Base-by-base conservation (phyloP, 2,113 vertebrate species). In the Apodemus speciosus region DNA sequence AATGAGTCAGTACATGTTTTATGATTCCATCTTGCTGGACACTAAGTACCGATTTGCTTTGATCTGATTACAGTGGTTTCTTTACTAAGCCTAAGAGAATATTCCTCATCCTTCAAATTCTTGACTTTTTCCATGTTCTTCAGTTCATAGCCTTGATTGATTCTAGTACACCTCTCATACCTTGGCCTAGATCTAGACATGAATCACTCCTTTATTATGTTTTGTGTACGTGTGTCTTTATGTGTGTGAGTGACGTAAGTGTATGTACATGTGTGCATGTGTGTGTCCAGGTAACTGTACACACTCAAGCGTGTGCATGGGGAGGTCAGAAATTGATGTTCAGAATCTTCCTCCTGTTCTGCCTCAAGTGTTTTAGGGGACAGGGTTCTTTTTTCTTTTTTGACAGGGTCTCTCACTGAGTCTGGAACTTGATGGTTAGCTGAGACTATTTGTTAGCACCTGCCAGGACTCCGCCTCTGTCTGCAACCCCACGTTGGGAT, bases 161-260 rank as follows among this genome's bases (percentile, higher is more conserved):
- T 53, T 90, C 53, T 93, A 85, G 58, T 30, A 76, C 72, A 43
- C 23, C 16, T 90, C 69, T 95, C 43, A 79, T 53, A 93, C 38
- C 69, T 89, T 93, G 23, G 23, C 85, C 60, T 91, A 38, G 16
- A 21, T 94, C 56, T 92, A 77, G 20, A 90, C 25, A 85, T 60
- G 86, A 86, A 86, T 62, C 46, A 40, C 3, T 75, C 86, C 49
- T 18, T 66, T 71, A 14, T 25, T 68, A 68, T 68, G 40, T 21
- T 66, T 21, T 66, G 2, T 43, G 15, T 56, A 35, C 6, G 8
- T 66, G 27, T 46, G 40, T 46, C 27, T 80, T 56, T 58, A 35
- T 38, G 27, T 64, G 4, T 21, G n/a, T n/a, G n/a, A n/a, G 14
- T 40, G 25, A 23, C 0, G 18, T 38, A 9, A 38, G 20, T 15